Evolutionary conservation across 2,113 vertebrate genomes (phyloP).

Genomic region (Gadus macrocephalus): DNA sequence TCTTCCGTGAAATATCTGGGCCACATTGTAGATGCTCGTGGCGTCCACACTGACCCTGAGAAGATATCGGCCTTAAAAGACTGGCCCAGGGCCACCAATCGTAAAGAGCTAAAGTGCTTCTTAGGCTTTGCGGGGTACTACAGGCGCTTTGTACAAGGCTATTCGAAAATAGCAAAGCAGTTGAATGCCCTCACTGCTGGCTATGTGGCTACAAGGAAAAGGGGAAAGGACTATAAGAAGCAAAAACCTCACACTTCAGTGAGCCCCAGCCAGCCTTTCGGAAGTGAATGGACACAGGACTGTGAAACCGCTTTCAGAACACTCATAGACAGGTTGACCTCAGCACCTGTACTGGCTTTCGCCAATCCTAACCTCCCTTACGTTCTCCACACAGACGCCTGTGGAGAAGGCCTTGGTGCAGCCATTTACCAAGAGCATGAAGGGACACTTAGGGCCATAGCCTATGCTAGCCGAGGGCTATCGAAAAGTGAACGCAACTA

Average conservation of each 20-base stretch:
- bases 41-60: slow-evolving; percentile 9
- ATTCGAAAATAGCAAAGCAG: background rate
- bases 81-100: too few species aligned
- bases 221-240: background rate
- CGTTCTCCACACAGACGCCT: background rate
- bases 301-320: slow-evolving; percentile 11
- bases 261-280: background rate
- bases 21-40: slow-evolving; percentile 1
- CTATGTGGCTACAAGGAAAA: background rate
- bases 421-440: slow-evolving; percentile 21
- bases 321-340: slow-evolving; percentile 7
- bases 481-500: slow-evolving; percentile 13
- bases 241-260: background rate
- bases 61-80: too few species aligned
- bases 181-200: background rate
- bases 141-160: background rate
- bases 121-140: slow-evolving; percentile 4
- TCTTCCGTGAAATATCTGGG: slow-evolving; percentile 12
- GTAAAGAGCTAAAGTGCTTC: background rate
- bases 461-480: slow-evolving; percentile 14
- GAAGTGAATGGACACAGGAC: background rate
- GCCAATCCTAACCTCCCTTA: background rate
- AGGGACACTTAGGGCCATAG: background rate
- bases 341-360: background rate
- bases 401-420: too few species aligned